Conservation (phyloP, 2,888 invertebrate genomes). For the Brachyopa scutellaris region DNA sequence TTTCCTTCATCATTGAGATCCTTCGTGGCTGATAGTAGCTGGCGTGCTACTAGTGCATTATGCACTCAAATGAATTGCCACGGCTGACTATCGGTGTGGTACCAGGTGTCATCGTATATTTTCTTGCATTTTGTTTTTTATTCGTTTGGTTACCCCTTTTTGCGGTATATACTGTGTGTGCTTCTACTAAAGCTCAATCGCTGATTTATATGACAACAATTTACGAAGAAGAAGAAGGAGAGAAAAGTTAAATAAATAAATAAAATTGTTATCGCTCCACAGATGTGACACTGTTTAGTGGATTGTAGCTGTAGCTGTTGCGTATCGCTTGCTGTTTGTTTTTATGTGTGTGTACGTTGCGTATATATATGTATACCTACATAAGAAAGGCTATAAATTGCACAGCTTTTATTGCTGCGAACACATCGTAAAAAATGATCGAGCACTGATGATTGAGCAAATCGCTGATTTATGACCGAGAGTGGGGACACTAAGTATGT, state of each 20-base stretch:
- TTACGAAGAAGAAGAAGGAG: constrained; percentile 6
- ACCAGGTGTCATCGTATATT: constrained; percentile 45
- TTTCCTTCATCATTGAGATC: constrained; percentile 46
- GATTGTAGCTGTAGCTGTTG: constrained; percentile 40
- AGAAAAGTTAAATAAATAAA: constrained; percentile 59
- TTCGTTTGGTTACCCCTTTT: constrained; percentile 18
- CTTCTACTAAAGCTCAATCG: constrained; percentile 56
- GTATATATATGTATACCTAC: neutral
- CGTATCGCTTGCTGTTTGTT: neutral
- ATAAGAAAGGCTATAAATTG: constrained; percentile 54
- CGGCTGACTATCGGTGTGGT: neutral
- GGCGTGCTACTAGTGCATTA: constrained; percentile 46
- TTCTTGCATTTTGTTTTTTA: neutral
- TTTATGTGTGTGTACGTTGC: neutral
- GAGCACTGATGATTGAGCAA: constrained; percentile 72
- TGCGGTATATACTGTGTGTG: neutral
- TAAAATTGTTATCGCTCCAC: constrained; percentile 64
- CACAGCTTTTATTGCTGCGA: constrained; percentile 62
- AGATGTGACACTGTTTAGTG: constrained; percentile 50
- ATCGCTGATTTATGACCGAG: constrained; percentile 67
- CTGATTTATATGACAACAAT: constrained; percentile 60
- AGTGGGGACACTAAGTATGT: constrained; percentile 51
- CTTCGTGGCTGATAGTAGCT: constrained; percentile 29
- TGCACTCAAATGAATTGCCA: constrained; percentile 25
- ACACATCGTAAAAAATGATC: constrained; percentile 73